Conservation (phyloP, 1,140 invertebrate species). For the Bathynomus jamesi region DNA sequence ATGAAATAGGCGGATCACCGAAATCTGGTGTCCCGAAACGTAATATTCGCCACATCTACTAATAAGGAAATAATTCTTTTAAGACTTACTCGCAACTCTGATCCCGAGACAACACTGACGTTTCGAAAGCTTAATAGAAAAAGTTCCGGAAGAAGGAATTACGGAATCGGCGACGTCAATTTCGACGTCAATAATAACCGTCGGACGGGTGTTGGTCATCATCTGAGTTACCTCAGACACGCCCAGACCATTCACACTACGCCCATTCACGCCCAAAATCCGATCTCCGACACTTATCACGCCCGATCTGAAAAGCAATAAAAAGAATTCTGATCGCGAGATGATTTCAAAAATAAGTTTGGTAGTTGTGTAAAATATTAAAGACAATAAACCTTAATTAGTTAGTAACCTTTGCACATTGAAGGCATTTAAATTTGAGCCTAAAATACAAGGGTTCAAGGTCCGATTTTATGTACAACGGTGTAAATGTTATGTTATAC, state of each 20-base stretch:
- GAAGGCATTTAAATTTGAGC: too few species aligned
- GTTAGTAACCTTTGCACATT: too few species aligned
- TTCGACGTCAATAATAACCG: slow-evolving; percentile 58
- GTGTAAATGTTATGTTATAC: too few species aligned
- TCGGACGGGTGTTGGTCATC: slow-evolving; percentile 46
- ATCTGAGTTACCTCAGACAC: slow-evolving; percentile 49
- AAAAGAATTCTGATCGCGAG: too few species aligned
- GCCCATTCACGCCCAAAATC: slow-evolving; percentile 69
- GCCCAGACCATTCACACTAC: slow-evolving; percentile 45
- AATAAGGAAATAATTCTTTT: not conserved
- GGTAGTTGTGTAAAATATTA: too few species aligned
- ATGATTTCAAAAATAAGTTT: too few species aligned
- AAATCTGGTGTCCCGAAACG: too few species aligned
- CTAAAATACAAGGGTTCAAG: too few species aligned
- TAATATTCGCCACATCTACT: too few species aligned
- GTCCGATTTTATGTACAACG: too few species aligned
- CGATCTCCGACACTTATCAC: slow-evolving; percentile 74
- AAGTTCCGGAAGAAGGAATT: slow-evolving; percentile 78
- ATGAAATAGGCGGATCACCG: too few species aligned
- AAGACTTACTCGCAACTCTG: slow-evolving; percentile 64
- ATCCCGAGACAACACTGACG: slow-evolving; percentile 69
- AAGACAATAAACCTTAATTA: too few species aligned
- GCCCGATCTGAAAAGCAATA: slow-evolving; percentile 53
- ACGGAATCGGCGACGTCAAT: slow-evolving; percentile 90
- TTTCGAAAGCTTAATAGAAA: slow-evolving; percentile 79